Percentiles rank a stretch among this genome's conserved stretches.
Conservation (phyloP, 2,797 vertebrate genomes). For the Anguilla marmorata region DNA sequence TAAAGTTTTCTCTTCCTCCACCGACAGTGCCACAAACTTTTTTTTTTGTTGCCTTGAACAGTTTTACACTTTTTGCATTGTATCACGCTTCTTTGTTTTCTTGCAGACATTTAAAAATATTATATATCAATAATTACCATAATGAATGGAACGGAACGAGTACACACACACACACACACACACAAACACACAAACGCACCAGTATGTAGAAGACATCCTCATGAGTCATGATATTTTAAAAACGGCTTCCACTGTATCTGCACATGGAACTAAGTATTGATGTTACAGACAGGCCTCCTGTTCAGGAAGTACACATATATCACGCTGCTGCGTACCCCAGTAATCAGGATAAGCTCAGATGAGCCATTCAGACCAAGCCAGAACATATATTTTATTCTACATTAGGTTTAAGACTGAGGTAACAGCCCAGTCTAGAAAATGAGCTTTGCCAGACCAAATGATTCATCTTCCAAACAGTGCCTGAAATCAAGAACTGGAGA, state of each 20-base stretch:
- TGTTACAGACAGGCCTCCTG: background rate
- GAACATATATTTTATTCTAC: background rate
- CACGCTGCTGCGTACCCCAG: background rate
- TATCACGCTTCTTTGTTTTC: too few species aligned
- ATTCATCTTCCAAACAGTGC: background rate
- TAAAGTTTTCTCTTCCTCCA: too few species aligned
- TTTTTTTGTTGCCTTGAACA: too few species aligned
- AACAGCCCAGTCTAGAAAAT: background rate
- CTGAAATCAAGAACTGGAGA: background rate
- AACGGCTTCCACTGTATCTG: background rate
- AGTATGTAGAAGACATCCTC: background rate
- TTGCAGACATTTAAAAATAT: too few species aligned
- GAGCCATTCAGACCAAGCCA: background rate
- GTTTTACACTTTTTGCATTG: background rate
- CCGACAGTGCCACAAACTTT: too few species aligned
- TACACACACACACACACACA: background rate
- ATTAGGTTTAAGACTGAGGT: background rate
- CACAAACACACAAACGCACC: background rate
- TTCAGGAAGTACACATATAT: background rate
- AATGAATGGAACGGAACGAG: background rate
- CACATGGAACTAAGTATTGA: background rate
- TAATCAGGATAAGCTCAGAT: background rate
- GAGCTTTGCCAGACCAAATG: slow-evolving; percentile 5
- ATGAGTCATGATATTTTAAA: background rate
- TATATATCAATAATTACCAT: background rate